phyloP scores from a whole-genome alignment of 2,113 vertebrate species.

The Elephas maximus region DNA sequence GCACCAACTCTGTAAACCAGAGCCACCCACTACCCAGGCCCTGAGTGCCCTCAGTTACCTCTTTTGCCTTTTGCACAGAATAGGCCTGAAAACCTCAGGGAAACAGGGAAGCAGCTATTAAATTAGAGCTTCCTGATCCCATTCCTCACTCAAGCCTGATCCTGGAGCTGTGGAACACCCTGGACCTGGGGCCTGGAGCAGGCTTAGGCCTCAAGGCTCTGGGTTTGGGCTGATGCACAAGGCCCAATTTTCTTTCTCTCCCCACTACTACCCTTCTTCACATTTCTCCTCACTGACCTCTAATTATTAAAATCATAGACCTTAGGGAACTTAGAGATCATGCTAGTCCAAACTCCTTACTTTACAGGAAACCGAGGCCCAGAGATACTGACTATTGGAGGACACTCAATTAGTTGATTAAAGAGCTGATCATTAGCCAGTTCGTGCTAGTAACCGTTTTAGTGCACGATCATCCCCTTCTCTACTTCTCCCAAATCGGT shows the following conservation, averaged over 20 bases:
- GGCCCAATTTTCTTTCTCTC: neutral
- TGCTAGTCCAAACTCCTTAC: neutral
- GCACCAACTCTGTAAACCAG: neutral
- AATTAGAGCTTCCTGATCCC: neutral
- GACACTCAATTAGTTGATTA: neutral
- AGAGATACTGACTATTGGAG: neutral
- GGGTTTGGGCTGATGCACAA: neutral
- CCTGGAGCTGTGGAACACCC: neutral
- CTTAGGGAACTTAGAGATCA: neutral
- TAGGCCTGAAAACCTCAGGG: neutral
- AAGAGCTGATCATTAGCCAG: neutral
- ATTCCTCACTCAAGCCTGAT: neutral
- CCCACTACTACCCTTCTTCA: neutral
- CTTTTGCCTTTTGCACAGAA: slow-evolving; percentile 2
- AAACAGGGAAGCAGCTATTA: neutral
- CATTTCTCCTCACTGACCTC: neutral
- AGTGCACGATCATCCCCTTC: neutral
- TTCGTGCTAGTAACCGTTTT: neutral
- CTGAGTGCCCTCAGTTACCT: neutral
- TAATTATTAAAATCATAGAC: neutral
- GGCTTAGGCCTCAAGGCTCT: neutral
- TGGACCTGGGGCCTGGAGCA: neutral
- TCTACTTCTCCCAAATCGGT: neutral
- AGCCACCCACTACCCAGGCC: neutral
- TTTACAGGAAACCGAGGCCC: neutral